Evolutionary conservation across 2,113 vertebrate species (phyloP), one percentile per base, ranked within the genome.

Genomic region (Chaetodon trifascialis): DNA sequence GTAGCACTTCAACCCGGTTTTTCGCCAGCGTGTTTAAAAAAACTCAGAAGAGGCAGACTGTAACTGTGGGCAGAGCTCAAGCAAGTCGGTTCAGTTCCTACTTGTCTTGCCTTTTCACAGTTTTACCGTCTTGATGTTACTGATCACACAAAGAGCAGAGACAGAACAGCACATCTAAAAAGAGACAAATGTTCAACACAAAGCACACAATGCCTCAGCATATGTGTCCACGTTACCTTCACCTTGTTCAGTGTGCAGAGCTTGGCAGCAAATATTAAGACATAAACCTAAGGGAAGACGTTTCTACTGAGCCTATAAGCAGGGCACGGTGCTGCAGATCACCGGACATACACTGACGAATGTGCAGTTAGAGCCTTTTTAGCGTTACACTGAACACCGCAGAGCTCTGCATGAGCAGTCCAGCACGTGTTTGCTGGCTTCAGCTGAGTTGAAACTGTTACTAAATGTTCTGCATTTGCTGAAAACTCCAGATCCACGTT

Each of bases 241-340:
- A 25, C 47, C 40, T 34, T 4, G 2, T 34, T 56, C 40, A 5
- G 7, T 30, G 4, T 44, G 8, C 47, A 64, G 49, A 55, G 17
- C 19, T 14, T 72, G 25, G 51, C 60, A 80, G 60, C 69, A 40
- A 56, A 34, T 34, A 46, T 55, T 21, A 14, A 42, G 36, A 70
- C 36, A 36, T 58, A 62, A 30, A 30, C 30, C 36, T 44, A 5
- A 42, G 19, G 40, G 25, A 21, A 23, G 15, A 38, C 8, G 25
- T 23, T 52, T 30, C 16, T 65, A 30, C 9, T 51, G n/a, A 16
- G 19, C n/a, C 42, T 25, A 38, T 38, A 23, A 49, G 11, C 14
- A 25, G 30, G 9, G 4, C 54, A 55, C n/a, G 4, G 11, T 47
- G 42, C 42, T 38, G 25, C 40, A 67, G 23, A 47, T 5, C 16